Evolutionary conservation across 1,140 invertebrate genomes (phyloP).

Genomic region (Bombus soroeensis): DNA sequence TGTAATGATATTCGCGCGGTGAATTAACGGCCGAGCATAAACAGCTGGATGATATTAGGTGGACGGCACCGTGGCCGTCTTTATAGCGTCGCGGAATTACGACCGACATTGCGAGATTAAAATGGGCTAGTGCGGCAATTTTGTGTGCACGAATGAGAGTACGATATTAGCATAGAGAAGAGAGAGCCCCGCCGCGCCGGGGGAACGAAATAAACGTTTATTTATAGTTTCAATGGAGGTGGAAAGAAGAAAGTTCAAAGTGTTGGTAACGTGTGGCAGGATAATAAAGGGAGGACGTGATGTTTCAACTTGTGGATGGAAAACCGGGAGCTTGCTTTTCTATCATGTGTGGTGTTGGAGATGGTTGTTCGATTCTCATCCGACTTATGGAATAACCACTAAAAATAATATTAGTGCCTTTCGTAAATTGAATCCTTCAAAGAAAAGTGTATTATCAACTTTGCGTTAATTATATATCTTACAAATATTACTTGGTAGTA

Average conservation of each 20-base stretch:
- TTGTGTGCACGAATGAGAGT: conserved; percentile 46
- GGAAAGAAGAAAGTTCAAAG: conserved; percentile 9
- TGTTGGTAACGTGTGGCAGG: background rate
- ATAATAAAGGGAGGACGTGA: background rate
- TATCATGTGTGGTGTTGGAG: background rate
- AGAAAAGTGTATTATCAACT: background rate
- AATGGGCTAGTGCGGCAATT: conserved; percentile 52
- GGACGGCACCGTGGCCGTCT: conserved; percentile 33
- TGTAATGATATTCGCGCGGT: conserved; percentile 47
- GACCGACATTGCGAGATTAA: conserved; percentile 56
- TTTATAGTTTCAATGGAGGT: conserved; percentile 29
- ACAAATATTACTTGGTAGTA: background rate
- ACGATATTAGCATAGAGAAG: conserved; percentile 52
- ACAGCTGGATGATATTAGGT: conserved; percentile 51
- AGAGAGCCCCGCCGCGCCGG: background rate
- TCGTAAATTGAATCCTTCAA: background rate
- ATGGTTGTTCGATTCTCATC: background rate
- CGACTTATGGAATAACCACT: background rate
- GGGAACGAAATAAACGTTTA: conserved; percentile 45
- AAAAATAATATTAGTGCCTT: background rate
- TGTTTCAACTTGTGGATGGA: background rate
- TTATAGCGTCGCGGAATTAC: conserved; percentile 56
- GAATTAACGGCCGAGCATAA: conserved; percentile 50
- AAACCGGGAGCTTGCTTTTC: background rate
- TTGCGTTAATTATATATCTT: background rate